Conservation (phyloP, 2,113 vertebrate species). For the Amphiprion percula region DNA sequence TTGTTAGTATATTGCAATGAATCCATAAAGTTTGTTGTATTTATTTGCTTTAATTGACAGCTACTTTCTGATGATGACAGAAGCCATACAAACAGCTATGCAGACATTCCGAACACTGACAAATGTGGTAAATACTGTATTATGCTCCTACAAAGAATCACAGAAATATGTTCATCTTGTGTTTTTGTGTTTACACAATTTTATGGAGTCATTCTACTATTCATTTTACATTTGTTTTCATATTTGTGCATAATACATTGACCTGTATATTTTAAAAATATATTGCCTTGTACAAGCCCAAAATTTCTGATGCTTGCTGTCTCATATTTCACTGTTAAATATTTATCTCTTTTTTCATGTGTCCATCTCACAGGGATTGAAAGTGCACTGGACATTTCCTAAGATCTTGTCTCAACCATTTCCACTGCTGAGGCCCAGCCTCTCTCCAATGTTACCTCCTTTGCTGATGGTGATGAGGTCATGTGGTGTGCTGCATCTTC, state of each 20-base stretch:
- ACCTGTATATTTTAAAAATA: neutral
- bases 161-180: too few species aligned
- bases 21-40: neutral
- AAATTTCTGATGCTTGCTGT: neutral
- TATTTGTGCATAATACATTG: neutral
- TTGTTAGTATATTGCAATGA: neutral
- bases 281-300: neutral
- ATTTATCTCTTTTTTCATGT: neutral
- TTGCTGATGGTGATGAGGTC: slow-evolving; percentile 5
- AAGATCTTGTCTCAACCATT: slow-evolving; percentile 4
- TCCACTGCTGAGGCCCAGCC: slow-evolving; percentile 15
- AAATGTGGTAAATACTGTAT: slow-evolving; percentile 8
- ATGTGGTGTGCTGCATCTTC: slow-evolving; percentile 20
- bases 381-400: neutral
- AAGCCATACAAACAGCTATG: neutral
- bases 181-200: too few species aligned
- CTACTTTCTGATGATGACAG: slow-evolving; percentile 8
- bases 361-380: neutral
- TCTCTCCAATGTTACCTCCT: neutral
- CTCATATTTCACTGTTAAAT: neutral
- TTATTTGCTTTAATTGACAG: slow-evolving; percentile 1
- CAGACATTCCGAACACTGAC: neutral
- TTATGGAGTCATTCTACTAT: neutral
- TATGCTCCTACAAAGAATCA: neutral
- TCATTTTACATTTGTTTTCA: neutral